A percentile compares a stretch with the other conserved stretches of the same genome.
phyloP scores from a whole-genome alignment of 2,113 vertebrate genomes.

The Psephotus haematonotus region DNA sequence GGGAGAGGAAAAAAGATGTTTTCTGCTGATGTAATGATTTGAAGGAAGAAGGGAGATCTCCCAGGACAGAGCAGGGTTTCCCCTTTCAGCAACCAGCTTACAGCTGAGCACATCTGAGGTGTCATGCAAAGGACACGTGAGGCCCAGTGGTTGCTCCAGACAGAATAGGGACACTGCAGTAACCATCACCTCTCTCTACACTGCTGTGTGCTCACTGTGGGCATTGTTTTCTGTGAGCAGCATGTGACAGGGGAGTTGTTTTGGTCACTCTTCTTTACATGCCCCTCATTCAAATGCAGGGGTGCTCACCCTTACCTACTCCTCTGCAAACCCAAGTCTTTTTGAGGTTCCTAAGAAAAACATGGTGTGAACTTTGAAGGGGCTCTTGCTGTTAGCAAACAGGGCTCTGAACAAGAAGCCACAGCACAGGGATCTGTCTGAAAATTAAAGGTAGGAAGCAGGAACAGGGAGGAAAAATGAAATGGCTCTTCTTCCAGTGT shows the following conservation, averaged over 20 bases:
- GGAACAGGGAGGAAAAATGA: background rate
- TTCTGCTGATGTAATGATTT: background rate
- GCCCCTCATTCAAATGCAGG: accelerated
- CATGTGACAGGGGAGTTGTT: background rate
- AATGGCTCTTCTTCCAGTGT: background rate
- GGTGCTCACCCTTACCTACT: background rate
- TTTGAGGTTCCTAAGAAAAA: background rate
- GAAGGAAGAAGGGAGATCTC: background rate
- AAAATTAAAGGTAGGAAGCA: background rate
- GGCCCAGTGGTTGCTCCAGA: background rate
- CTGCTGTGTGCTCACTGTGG: background rate
- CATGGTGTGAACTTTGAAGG: background rate
- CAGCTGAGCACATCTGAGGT: background rate
- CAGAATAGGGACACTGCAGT: background rate
- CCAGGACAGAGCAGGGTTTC: background rate
- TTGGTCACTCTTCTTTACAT: background rate
- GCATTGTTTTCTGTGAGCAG: background rate
- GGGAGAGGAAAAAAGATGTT: background rate
- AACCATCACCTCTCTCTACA: background rate
- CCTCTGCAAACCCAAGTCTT: too few species aligned
- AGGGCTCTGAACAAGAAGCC: background rate
- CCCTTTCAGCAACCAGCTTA: background rate
- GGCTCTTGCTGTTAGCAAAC: background rate
- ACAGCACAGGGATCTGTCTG: background rate
- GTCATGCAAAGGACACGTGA: background rate